These are phyloP conservation scores for Chironomus tentans DNA, from an alignment of 2,888 invertebrate species.

Conservation along the genomic window DNA sequence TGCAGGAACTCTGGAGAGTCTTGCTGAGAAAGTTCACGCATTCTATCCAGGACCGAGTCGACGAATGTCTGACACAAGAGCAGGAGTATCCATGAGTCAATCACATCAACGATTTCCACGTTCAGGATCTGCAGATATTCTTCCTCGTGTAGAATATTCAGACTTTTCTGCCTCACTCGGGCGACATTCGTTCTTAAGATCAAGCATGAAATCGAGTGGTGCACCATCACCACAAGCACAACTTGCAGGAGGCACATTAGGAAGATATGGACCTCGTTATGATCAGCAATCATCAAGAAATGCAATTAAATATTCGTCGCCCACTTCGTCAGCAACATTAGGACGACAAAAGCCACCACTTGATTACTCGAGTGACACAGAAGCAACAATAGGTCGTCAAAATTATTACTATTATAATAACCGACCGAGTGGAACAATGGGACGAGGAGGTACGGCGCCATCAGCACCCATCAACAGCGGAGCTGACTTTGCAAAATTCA, in stretches of 20 bases:
- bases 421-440: slow-evolving; percentile 38
- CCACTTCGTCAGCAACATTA: slow-evolving; percentile 49
- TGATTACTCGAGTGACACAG: slow-evolving; percentile 92
- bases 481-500: slow-evolving; percentile 51
- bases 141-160: slow-evolving; percentile 77
- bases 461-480: slow-evolving; percentile 37
- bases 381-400: slow-evolving; percentile 70
- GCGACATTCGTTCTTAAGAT: slow-evolving; percentile 69
- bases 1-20: slow-evolving; percentile 67
- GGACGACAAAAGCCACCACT: slow-evolving; percentile 60
- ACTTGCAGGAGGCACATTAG: slow-evolving; percentile 47
- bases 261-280: slow-evolving; percentile 56
- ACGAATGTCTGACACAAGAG: slow-evolving; percentile 57
- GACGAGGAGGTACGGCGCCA: slow-evolving; percentile 33
- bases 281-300: slow-evolving; percentile 40
- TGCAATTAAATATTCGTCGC: slow-evolving; percentile 45
- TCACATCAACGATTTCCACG: slow-evolving; percentile 56
- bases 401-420: slow-evolving; percentile 64
- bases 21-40: slow-evolving; percentile 87
- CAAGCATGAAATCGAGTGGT: slow-evolving; percentile 63
- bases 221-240: not conserved
- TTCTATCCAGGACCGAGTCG: slow-evolving; percentile 60
- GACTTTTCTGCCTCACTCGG: slow-evolving; percentile 69
- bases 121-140: slow-evolving; percentile 85
- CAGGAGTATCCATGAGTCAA: slow-evolving; percentile 38